These are phyloP conservation scores for Jordanella pulchra DNA, from an alignment of 2,797 vertebrate species.

Conservation along the genomic window DNA sequence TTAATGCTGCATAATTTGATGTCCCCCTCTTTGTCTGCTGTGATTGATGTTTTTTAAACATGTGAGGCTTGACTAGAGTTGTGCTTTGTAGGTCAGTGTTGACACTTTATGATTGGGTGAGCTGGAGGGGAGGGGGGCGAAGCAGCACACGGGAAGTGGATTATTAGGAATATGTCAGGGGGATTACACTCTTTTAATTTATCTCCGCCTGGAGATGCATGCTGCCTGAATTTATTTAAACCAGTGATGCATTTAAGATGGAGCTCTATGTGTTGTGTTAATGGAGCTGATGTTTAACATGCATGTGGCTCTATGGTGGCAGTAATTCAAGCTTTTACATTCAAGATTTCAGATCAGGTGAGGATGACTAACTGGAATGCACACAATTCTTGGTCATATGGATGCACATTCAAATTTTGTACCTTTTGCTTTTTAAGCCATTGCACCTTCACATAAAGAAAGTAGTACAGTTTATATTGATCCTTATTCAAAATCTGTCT, in stretches of 20 bases:
- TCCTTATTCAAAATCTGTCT: conserved; percentile 90
- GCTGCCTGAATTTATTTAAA: conserved; percentile 81
- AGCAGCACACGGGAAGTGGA: conserved; percentile 77
- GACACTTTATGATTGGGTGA: conserved; percentile 83
- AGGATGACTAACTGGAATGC: conserved; percentile 70
- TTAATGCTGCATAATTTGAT: conserved; percentile 97
- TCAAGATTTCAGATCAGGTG: conserved; percentile 66
- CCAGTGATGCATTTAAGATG: conserved; percentile 78
- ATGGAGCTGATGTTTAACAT: conserved; percentile 82
- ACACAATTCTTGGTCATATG: no score
- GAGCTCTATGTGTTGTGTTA: conserved; percentile 84
- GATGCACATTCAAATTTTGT: conserved; percentile 52
- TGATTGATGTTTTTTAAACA: conserved; percentile 93
- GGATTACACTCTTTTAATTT: conserved; percentile 74
- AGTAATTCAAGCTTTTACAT: conserved; percentile 79
- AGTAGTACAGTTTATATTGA: conserved; percentile 84
- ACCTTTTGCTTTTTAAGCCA: conserved; percentile 78
- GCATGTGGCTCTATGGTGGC: conserved; percentile 74
- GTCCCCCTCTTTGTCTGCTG: conserved; percentile 89
- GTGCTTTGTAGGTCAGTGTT: conserved; percentile 85
- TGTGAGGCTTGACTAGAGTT: conserved; percentile 85
- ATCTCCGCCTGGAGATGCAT: conserved; percentile 74
- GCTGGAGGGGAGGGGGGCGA: conserved; percentile 58
- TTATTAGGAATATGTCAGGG: conserved; percentile 81
- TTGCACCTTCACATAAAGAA: conserved; percentile 73